Percentiles rank a stretch among this genome's conserved stretches.
These are phyloP conservation scores for Sebastes itinus DNA, from an alignment of 2,797 vertebrate species.

Conservation along the genomic window DNA sequence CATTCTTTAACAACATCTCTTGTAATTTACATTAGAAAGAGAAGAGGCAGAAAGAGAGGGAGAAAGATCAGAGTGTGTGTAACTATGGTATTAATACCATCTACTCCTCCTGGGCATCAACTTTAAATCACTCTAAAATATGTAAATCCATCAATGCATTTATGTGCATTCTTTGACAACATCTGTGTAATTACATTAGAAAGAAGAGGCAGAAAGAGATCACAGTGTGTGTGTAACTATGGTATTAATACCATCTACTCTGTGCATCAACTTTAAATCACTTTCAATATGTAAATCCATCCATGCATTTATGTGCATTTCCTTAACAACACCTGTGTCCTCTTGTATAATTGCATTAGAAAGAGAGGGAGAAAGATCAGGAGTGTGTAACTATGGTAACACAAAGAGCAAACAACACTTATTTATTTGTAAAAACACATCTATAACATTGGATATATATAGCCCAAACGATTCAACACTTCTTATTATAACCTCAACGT, in stretches of 20 bases:
- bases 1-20: too few relatives aligned
- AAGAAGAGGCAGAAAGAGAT: not conserved
- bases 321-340: not conserved
- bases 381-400: conserved; percentile 10
- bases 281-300: not conserved
- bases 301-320: not conserved
- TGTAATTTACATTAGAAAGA: too few relatives aligned
- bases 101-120: not conserved
- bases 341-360: not conserved
- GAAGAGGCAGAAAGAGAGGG: too few relatives aligned
- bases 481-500: not conserved
- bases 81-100: not conserved
- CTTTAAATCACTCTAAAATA: not conserved
- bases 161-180: not conserved
- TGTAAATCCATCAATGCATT: not conserved
- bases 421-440: not conserved
- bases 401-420: not conserved
- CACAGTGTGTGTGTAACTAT: too few relatives aligned
- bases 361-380: not conserved
- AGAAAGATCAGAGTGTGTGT: too few relatives aligned
- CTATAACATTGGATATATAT: not conserved
- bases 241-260: not conserved
- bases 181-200: not conserved
- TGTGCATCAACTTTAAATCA: not conserved
- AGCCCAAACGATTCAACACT: not conserved